These are phyloP conservation scores for Odontamblyopus lacepedii DNA, from an alignment of 2,797 vertebrate species.

Conservation along the genomic window DNA sequence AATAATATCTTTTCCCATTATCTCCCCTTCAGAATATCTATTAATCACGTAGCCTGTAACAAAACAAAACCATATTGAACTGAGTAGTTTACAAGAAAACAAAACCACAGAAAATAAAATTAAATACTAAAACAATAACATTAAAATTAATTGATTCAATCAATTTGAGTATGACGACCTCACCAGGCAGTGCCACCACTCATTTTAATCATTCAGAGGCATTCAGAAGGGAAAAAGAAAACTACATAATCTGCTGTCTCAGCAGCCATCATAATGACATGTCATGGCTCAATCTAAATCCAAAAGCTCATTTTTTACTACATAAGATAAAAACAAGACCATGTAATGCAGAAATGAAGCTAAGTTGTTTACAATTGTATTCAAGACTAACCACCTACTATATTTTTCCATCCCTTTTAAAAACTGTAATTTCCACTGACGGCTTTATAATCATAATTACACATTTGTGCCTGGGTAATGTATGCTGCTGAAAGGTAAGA, in stretches of 20 bases:
- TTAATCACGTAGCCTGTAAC: not conserved
- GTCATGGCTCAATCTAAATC: no score
- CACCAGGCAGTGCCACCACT: not conserved
- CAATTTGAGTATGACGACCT: not conserved
- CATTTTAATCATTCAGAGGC: not conserved
- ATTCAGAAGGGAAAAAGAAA: not conserved
- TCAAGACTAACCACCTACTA: not conserved
- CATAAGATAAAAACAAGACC: not conserved
- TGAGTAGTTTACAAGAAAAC: not conserved
- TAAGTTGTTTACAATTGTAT: not conserved
- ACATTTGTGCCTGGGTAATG: not conserved
- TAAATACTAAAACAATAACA: no score
- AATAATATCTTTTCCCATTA: not conserved
- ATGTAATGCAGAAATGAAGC: not conserved
- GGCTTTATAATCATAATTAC: not conserved
- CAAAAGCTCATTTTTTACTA: no score
- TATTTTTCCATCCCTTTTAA: not conserved
- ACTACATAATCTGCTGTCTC: no score
- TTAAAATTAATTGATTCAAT: not conserved
- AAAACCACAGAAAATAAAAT: not conserved
- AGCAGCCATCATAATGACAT: no score
- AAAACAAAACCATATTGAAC: not conserved
- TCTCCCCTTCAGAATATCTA: not conserved
- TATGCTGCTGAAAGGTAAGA: not conserved
- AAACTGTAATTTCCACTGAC: slow-evolving; percentile 1